phyloP scores from a whole-genome alignment of 2,113 vertebrate species.

The Coreoperca whiteheadi region DNA sequence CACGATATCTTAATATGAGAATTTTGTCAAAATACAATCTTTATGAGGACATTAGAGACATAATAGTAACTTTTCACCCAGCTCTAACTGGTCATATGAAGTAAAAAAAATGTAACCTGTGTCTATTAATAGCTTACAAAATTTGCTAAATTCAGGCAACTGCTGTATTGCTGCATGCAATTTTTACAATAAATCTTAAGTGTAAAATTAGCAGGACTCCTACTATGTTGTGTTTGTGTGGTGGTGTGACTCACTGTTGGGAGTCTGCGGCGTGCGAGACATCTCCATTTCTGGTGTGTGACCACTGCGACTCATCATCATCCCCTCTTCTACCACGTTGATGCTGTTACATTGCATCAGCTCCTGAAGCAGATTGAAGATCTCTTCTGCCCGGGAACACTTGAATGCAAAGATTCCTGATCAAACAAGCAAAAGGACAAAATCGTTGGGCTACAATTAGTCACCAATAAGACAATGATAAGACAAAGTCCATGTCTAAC shows the following conservation, averaged over 20 bases:
- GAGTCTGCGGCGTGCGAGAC: slow-evolving; percentile 88
- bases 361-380: slow-evolving; percentile 98
- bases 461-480: not conserved
- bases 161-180: slow-evolving; percentile 29
- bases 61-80: not conserved
- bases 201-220: slow-evolving; percentile 34
- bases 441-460: not conserved
- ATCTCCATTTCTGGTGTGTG: slow-evolving; percentile 89
- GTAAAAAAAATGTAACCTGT: not conserved
- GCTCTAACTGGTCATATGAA: not conserved
- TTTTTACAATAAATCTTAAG: slow-evolving; percentile 40
- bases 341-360: slow-evolving; percentile 99
- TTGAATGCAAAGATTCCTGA: slow-evolving; percentile 99
- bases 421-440: slow-evolving; percentile 29
- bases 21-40: not conserved
- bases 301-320: slow-evolving; percentile 90
- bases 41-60: not conserved
- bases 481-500: not conserved
- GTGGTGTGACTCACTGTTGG: slow-evolving; percentile 86
- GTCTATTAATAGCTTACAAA: slow-evolving; percentile 32
- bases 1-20: not conserved
- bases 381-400: slow-evolving; percentile 96
- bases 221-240: slow-evolving; percentile 3
- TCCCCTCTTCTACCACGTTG: slow-evolving; percentile 95
- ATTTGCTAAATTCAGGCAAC: slow-evolving; percentile 5